phyloP scores from a whole-genome alignment of 2,113 vertebrate genomes.

The Nyctereutes procyonoides region DNA sequence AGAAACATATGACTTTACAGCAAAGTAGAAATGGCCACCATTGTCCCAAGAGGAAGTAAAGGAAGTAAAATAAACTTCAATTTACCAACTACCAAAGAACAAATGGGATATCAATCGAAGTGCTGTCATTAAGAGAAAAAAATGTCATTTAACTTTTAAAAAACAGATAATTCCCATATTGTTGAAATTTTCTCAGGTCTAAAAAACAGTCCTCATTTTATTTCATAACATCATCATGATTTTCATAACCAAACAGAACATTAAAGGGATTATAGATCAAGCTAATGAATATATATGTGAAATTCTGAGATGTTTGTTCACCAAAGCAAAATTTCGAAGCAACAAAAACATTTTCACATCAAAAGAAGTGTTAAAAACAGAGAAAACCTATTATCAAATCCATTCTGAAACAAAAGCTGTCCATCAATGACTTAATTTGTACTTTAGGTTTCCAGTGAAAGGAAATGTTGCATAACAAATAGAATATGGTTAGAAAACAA shows the following conservation, averaged over 20 bases:
- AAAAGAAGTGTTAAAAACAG: not conserved
- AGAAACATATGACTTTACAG: not conserved
- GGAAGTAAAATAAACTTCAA: not conserved
- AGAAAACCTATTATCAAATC: not conserved
- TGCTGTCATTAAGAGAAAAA: not conserved
- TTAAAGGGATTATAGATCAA: not conserved
- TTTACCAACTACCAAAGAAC: not conserved
- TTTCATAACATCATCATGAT: not conserved
- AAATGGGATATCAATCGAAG: not conserved
- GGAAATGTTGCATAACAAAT: not conserved
- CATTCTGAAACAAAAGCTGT: not conserved
- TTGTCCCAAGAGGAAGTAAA: not conserved
- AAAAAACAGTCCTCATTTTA: not conserved
- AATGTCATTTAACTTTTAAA: not conserved
- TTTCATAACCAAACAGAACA: slow-evolving; percentile 9
- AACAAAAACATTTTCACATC: not conserved
- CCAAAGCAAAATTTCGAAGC: not conserved
- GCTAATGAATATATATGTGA: not conserved
- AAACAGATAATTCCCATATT: not conserved
- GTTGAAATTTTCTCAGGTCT: not conserved
- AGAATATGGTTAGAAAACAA: not conserved
- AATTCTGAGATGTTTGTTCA: slow-evolving; percentile 1
- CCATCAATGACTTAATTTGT: not conserved
- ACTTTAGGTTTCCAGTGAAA: not conserved
- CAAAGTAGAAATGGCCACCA: not conserved